phyloP scores from a whole-genome alignment of 2,888 invertebrate genomes.

The Antitype chi region DNA sequence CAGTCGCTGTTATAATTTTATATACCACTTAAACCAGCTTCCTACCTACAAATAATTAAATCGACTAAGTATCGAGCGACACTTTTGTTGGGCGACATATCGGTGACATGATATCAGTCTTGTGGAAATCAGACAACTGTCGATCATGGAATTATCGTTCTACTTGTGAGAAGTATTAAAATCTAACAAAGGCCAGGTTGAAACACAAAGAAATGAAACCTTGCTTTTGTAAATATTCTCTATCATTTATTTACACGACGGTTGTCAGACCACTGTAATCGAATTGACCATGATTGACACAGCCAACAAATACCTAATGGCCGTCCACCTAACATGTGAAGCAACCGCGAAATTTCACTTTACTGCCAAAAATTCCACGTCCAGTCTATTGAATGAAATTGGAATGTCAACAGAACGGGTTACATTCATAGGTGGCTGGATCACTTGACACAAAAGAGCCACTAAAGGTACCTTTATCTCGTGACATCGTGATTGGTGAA shows the following conservation, averaged over 20 bases:
- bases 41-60: neutral
- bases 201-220: neutral
- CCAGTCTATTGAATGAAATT: slow-evolving; percentile 6
- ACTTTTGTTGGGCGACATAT: neutral
- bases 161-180: neutral
- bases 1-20: neutral
- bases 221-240: neutral
- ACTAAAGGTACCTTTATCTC: slow-evolving; percentile 4
- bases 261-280: neutral
- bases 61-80: neutral
- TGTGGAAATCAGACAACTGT: neutral
- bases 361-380: neutral
- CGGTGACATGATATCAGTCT: neutral
- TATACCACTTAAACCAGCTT: neutral
- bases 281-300: neutral
- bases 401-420: neutral
- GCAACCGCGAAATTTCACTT: neutral
- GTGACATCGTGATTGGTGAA: neutral
- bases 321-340: neutral
- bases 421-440: neutral
- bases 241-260: neutral
- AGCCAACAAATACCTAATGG: neutral
- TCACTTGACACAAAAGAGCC: neutral
- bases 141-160: neutral
- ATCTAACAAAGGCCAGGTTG: neutral